phyloP scores from a whole-genome alignment of 2,797 vertebrate genomes.

The Allobates femoralis region DNA sequence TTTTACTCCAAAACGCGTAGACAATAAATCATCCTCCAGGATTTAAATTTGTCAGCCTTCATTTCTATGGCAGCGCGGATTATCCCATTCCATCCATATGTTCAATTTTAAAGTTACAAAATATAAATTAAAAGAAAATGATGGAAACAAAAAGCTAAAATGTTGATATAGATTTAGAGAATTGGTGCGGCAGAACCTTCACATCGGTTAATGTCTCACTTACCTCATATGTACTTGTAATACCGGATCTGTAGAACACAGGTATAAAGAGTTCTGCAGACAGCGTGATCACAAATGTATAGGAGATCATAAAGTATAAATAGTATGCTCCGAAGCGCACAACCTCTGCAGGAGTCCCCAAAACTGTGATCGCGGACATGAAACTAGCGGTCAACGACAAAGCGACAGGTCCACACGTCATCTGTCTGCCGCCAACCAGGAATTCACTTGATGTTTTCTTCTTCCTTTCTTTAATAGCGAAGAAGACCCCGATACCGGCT shows the following conservation, averaged over 20 bases:
- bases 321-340: conserved; percentile 84
- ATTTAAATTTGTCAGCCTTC: no score
- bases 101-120: no score
- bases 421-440: conserved; percentile 81
- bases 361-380: conserved; percentile 87
- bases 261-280: conserved; percentile 85
- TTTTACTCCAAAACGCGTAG: no score
- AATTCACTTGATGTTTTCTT: conserved; percentile 81
- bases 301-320: conserved; percentile 77
- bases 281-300: conserved; percentile 75
- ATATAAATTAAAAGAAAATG: no score
- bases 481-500: conserved; percentile 84
- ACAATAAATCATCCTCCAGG: no score
- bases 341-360: conserved; percentile 83
- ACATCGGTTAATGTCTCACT: conserved; percentile 49
- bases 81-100: no score
- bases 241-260: conserved; percentile 86
- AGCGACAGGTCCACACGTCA: conserved; percentile 84
- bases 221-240: conserved; percentile 91
- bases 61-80: no score
- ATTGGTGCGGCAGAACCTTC: not conserved
- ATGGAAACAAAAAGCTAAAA: no score
- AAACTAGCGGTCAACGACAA: conserved; percentile 87
- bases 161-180: no score
- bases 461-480: conserved; percentile 85